A percentile compares a stretch with the other conserved stretches of the same genome.
Evolutionary conservation across 2,113 vertebrate genomes (phyloP).

Genomic region (Cheirogaleus medius): DNA sequence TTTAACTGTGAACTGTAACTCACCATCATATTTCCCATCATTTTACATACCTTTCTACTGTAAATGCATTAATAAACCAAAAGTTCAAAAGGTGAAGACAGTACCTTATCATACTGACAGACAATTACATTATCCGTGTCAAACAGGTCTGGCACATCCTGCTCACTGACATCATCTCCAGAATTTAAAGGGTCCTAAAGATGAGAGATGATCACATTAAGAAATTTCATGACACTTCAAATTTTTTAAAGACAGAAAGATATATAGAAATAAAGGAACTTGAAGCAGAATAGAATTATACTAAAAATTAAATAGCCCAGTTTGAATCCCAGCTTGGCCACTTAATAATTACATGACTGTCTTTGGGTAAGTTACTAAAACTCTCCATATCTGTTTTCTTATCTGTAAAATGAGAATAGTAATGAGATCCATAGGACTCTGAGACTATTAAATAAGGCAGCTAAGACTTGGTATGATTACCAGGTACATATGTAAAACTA

Average conservation of each 20-base stretch:
- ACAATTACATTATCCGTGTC: constrained; percentile 97
- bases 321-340: not conserved
- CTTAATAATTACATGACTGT: not conserved
- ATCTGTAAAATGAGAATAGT: constrained; percentile 18
- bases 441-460: not conserved
- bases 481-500: not conserved
- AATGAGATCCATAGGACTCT: not conserved
- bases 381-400: not conserved
- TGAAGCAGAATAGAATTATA: not conserved
- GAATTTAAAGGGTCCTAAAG: constrained; percentile 96
- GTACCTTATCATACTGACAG: constrained; percentile 98
- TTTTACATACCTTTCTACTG: not conserved
- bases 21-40: not conserved
- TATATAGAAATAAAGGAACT: not conserved
- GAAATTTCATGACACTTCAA: constrained; percentile 20
- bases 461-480: not conserved
- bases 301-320: constrained; percentile 28
- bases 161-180: constrained; percentile 96
- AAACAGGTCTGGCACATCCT: constrained; percentile 96
- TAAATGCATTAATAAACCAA: constrained; percentile 61
- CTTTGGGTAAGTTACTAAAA: constrained; percentile 28
- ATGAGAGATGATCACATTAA: constrained; percentile 63
- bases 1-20: constrained; percentile 25
- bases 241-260: constrained; percentile 45
- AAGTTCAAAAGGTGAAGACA: constrained; percentile 58